Base-by-base conservation (phyloP, 2,797 vertebrate species). In the Lycodopsis pacificus region DNA sequence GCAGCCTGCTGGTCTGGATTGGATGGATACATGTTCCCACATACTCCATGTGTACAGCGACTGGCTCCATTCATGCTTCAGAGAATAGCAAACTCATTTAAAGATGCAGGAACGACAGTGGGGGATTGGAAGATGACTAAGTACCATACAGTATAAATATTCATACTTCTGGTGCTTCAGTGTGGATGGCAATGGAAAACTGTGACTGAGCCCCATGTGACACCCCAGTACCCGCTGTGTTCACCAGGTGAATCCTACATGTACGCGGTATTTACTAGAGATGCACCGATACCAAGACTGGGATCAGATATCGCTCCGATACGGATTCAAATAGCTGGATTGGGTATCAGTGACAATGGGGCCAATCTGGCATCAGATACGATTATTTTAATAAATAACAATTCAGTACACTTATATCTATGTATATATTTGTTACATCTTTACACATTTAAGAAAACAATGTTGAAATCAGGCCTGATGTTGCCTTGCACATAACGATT, bases 1-100 rank as follows among this genome's bases (percentile, higher is more conserved):
- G 89, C 94, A 93, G 92, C 94, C 94, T 8, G 94, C 94, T 95
- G 90, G 91, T 92, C 91, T 74, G 65, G 77, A 76, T 59, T 1
- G 11, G 20, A 65, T 30, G 42, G 42, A 17, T 53, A 34, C 11
- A 53, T 12, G 7, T 40, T 53, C 10, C 32, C 20, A 42, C 4
- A 51, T 7, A 20, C 42, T 65, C 2, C 5, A n/a, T 30, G 30
- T 44, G 2, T 19, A n/a, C 48, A 56, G 7, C 34, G 54, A 7
- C 22, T 27, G 10, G 51, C 0, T n/a, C 1, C 59, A 9, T 62
- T 19, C 38, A 46, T 8, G 27, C 25, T 20, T 25, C 14, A 20
- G 1, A 59, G 20, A 36, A 42, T 27, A 54, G 14, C 15, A 20
- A 15, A 54, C 34, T 40, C 44, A 36, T 67, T 63, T 11, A 61